Base-by-base conservation (phyloP, 2,888 invertebrate genomes). In the Diaperis boleti region DNA sequence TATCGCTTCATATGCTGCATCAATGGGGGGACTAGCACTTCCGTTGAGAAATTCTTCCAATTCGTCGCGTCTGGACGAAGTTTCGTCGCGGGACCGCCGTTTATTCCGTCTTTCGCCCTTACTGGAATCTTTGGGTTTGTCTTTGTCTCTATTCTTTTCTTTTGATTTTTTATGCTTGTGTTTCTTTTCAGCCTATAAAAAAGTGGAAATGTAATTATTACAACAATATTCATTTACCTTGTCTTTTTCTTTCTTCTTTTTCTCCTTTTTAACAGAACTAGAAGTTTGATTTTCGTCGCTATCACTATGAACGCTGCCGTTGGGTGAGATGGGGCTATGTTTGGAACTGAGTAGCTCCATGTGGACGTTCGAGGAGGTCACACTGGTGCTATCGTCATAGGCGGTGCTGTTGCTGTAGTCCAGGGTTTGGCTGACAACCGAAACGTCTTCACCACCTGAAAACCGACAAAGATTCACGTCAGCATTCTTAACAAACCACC, bases 11-110 rank as follows among this genome's bases (percentile, higher is more conserved):
- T 88, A 88, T 37, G 86, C 85, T 39, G 83, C 81, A 65, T 88
- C 83, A 78, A 84, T 77, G 69, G 85, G 78, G 79, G 87, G 75
- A 79, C 85, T 76, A 70, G 84, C 66, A 69, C 83, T 74, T 63
- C 85, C 84, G 76, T 87, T 87, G 4, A 88, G 77, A 77, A 89
- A 88, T 70, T 88, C 86, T 71, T 88, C 88, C 26, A 88, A 76
- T 72, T 87, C 88, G 68, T 86, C 86, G 74, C 74, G 70, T 39
- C 79, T 79, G 15, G 81, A 82, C 17, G 76, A 76, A 11, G 75
- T 75, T 71, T 82, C 83, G 56, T 82, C 82, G 67, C 79, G 78
- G 2, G 83, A 81, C 11, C 82, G 79, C 22, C 82, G 78, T 66
- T 83, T 83, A 81, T 82, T 71, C 79, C 83, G 70, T 77, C 82